Evolutionary conservation across 2,113 vertebrate species (phyloP).

Genomic region (Peromyscus leucopus): DNA sequence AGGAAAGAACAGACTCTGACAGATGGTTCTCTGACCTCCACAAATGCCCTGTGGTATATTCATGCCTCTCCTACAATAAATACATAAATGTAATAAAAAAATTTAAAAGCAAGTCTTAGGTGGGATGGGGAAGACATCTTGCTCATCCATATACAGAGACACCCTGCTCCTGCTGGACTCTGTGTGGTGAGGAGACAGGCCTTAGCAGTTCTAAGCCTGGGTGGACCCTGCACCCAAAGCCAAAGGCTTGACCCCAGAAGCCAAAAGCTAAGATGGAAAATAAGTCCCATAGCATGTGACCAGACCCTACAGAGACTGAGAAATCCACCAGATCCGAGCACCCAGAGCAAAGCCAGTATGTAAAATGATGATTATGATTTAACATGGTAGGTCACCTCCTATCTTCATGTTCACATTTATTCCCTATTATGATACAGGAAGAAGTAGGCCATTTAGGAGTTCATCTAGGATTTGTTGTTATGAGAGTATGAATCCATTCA

Average conservation of each 20-base stretch:
- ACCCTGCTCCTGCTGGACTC: not conserved
- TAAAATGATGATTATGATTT: not conserved
- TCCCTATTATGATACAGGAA: not conserved
- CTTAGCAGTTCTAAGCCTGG: not conserved
- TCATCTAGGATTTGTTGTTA: not conserved
- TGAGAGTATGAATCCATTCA: not conserved
- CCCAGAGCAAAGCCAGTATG: accelerated
- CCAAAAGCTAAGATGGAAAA: not conserved
- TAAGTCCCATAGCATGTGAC: accelerated
- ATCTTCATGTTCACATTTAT: too few species aligned
- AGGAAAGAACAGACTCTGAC: not conserved
- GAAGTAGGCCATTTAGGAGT: not conserved
- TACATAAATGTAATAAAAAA: not conserved
- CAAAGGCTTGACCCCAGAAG: not conserved
- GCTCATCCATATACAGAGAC: accelerated
- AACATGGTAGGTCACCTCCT: not conserved
- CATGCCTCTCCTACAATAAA: not conserved
- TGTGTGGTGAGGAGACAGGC: too few species aligned
- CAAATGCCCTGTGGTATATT: too few species aligned
- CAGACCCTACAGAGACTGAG: accelerated
- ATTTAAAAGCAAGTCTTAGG: not conserved
- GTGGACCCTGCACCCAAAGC: not conserved
- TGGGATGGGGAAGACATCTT: too few species aligned
- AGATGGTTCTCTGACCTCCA: not conserved
- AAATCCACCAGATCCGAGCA: accelerated